Percentiles rank a stretch among this genome's conserved stretches.
Conservation (phyloP, 2,113 vertebrate species). For the Ahaetulla prasina region DNA sequence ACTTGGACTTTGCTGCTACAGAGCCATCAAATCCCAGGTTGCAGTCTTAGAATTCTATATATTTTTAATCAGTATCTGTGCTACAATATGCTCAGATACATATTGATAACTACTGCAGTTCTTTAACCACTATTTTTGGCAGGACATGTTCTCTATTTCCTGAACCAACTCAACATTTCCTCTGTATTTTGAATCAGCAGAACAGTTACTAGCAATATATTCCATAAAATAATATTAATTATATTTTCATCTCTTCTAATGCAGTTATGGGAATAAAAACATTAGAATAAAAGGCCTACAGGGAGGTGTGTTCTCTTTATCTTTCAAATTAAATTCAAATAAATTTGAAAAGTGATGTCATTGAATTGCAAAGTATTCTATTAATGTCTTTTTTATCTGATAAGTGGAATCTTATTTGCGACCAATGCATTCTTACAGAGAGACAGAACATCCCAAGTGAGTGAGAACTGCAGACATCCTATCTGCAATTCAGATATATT, state of each 20-base stretch:
- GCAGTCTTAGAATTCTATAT: background rate
- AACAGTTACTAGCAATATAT: background rate
- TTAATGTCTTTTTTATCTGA: background rate
- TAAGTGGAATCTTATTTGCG: background rate
- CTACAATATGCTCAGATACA: background rate
- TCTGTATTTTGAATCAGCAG: background rate
- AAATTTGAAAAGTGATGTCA: background rate
- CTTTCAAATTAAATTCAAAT: constrained; percentile 8
- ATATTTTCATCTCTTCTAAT: background rate
- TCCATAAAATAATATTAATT: background rate
- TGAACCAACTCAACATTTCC: background rate
- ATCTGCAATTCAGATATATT: background rate
- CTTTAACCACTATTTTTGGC: background rate
- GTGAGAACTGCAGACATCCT: background rate
- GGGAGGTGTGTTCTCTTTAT: background rate
- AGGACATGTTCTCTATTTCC: background rate
- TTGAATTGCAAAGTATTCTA: background rate
- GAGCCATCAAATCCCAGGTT: background rate
- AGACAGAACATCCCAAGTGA: background rate
- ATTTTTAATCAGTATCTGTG: background rate
- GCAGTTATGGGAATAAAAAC: background rate
- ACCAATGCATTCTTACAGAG: background rate
- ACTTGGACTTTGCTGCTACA: too few species aligned
- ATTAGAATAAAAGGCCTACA: background rate
- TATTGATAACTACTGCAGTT: background rate